Base-by-base conservation (phyloP, 2,888 invertebrate genomes). In the Phyllotreta cruciferae region DNA sequence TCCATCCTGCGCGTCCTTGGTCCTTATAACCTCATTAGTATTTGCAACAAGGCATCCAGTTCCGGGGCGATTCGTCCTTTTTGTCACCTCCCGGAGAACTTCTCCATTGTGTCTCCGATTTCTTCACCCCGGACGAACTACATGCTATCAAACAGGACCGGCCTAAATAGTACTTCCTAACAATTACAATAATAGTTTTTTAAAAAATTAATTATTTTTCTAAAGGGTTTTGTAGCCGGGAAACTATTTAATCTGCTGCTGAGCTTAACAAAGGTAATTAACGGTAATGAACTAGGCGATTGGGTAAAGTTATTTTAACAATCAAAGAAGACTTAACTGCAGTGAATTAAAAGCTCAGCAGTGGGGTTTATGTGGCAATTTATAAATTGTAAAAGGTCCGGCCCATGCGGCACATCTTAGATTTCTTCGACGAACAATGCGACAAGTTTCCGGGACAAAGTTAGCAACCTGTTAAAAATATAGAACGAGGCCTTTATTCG, bases 401-500 rank as follows among this genome's bases (percentile, higher is more conserved):
- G 24, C 24, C 24, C 24, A 24, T 24, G 24, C 24, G 24, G 24
- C 24, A 24, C 24, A 24, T 24, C 52, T 52, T 3, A 10, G 11
- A 52, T 52, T 52, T 52, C 52, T 52, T 50, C 10, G 11, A 3
- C 13, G 37, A 52, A 38, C 37, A 52, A 52, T 10, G 38, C 52
- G 36, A 52, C 52, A 52, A 52, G 52, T 52, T 52, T 37, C 52
- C 34, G 34, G 35, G 45, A 39, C 45, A 58, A 68, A 68, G 65
- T 70, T 62, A 62, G 63, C 63, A 56, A 66, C 66, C 66, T 66
- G 66, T 60, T 66, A 63, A 56, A 52, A 66, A 62, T 47, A 52
- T 55, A 47, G 52, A 60, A 35, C 39, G 24, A n/a, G 47, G 52
- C 53, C 52, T 66, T 50, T 66, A 63, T 63, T 57, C 54, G 60